Base-by-base conservation (phyloP, 2,113 vertebrate genomes). In the Vidua chalybeata region DNA sequence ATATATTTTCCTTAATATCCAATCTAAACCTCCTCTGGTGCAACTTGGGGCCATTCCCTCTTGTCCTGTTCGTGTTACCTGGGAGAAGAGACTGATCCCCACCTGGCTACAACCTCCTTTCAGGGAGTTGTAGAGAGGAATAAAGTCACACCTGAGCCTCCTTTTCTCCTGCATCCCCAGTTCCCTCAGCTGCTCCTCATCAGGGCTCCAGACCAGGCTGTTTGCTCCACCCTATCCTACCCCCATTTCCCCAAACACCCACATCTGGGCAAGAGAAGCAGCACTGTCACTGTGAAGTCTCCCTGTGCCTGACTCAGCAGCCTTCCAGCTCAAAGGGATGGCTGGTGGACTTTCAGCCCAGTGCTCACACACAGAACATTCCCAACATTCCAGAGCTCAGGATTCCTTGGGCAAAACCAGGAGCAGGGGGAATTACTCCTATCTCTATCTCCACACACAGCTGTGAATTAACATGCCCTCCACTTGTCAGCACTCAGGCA, bases 11-110 rank as follows among this genome's bases (percentile, higher is more conserved):
- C 7, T 58, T 49, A 22, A 69, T 37, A 55, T 13, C 24, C 30
- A 68, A 27, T 30, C 14, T 31, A 62, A 76, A 41, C 26, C 14
- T 61, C 11, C 11, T 41, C 30, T 69, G 48, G 21, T 55, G 3
- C 21, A 30, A 69, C 10, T 16, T 16, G 15, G 9, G 27, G n/a
- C 20, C 0, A 0, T 7, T 83, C 17, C n/a, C 9, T 39, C 23
- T 46, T 33, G 33, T 48, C 30, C 24, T 27, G 21, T 41, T 28
- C 13, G 52, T 41, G 30, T 27, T 14, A 55, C 21, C 48, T 37
- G 48, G 13, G 71, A 27, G 15, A 75, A 69, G 30, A 68, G 30
- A 55, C 12, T 23, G 23, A 81, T 23, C 7, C 45, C 10, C 12
- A 24, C 20, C n/a, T 19, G 13, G 28, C 39, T 61, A 26, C 23